Evolutionary conservation across 1,140 invertebrate genomes (phyloP).

Genomic region (Drosophila truncata): DNA sequence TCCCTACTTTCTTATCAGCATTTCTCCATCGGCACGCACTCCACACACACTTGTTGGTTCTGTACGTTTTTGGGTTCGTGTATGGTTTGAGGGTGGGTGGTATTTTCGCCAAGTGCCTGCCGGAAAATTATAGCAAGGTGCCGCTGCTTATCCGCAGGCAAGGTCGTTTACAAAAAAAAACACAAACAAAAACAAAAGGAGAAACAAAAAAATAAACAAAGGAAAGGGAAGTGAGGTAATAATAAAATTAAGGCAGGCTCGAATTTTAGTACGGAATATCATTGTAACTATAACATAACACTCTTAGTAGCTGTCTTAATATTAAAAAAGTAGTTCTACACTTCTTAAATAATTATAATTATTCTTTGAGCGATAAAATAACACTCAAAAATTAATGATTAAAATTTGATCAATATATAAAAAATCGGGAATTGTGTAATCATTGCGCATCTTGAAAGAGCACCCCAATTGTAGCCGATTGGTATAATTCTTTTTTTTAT

Average conservation of each 20-base stretch:
- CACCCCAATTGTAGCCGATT: no score
- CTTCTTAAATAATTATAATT: no score
- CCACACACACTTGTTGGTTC: conserved; percentile 51
- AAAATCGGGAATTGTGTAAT: no score
- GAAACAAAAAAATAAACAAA: conserved; percentile 5
- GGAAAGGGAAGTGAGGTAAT: not conserved
- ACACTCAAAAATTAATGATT: no score
- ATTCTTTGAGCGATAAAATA: no score
- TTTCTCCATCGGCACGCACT: conserved; percentile 4
- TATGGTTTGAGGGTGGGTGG: conserved; percentile 13
- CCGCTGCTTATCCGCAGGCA: conserved; percentile 10
- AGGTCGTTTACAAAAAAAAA: conserved; percentile 13
- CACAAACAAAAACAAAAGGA: not conserved
- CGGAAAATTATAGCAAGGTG: conserved; percentile 27
- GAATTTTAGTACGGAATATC: not conserved
- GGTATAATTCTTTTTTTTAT: no score
- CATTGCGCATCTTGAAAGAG: no score
- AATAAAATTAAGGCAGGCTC: not conserved
- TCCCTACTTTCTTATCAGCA: not conserved
- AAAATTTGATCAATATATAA: no score
- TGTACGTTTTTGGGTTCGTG: conserved; percentile 10
- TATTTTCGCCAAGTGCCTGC: conserved; percentile 34
- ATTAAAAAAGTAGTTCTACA: no score
- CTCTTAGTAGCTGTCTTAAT: not conserved
- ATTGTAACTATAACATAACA: not conserved